Evolutionary conservation across 2,888 invertebrate genomes (phyloP).

Genomic region (Meliscaeva auricollis): DNA sequence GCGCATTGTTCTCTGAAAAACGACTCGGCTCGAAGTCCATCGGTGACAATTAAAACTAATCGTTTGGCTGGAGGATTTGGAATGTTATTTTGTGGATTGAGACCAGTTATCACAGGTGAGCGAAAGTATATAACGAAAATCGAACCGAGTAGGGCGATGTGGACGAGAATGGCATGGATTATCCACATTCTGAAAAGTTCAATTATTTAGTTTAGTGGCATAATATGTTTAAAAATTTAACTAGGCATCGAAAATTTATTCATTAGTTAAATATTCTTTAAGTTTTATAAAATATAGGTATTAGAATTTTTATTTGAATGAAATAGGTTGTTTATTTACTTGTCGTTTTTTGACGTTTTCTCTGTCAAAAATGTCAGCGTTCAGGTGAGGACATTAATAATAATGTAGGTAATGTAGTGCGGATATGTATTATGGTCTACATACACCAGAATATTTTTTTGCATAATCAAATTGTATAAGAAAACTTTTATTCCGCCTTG

Average conservation of each 20-base stretch:
- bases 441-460: too few relatives aligned
- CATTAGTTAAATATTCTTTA: background rate
- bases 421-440: too few relatives aligned
- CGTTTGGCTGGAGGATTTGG: conserved; percentile 88
- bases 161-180: conserved; percentile 86
- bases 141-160: conserved; percentile 91
- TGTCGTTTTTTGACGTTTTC: background rate
- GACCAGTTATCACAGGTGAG: conserved; percentile 92
- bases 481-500: too few relatives aligned
- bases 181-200: conserved; percentile 80
- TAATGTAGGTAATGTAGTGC: background rate
- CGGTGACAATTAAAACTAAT: conserved; percentile 94
- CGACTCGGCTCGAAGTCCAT: conserved; percentile 95
- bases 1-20: conserved; percentile 85
- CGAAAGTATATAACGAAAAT: conserved; percentile 97
- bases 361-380: background rate
- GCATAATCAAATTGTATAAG: too few relatives aligned
- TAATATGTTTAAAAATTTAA: too few relatives aligned
- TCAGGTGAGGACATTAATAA: background rate
- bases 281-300: background rate
- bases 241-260: too few relatives aligned
- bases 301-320: background rate
- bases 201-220: background rate
- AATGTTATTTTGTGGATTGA: conserved; percentile 85
- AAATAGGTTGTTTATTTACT: background rate